Evolutionary conservation across 1,140 invertebrate genomes (phyloP), one percentile per base, ranked within the genome.

Genomic region (Heliconius nattereri): DNA sequence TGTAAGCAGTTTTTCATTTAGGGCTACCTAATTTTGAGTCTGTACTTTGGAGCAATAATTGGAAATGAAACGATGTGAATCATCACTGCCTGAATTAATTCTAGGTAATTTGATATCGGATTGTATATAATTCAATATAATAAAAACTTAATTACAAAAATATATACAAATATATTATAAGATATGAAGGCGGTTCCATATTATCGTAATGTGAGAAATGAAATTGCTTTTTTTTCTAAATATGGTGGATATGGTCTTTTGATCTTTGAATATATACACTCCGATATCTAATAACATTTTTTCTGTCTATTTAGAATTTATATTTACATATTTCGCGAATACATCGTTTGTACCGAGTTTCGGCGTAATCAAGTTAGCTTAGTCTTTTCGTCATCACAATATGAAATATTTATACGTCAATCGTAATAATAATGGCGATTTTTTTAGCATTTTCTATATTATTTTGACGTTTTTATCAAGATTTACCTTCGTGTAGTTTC

Each of bases 21-120:
- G 81, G 78, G 60, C 60, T 66, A 66, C 26, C 60, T 85, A 74
- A 85, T 88, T 88, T 89, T 81, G 82, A 89, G 80, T 85, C 81
- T 86, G 84, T 85, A 87, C 80, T 87, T 89, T 86, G 85, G 84
- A 93, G 90, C 90, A 93, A 93, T 93, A 93, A 92, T 89, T 83
- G 83, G 82, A 66, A 74, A 79, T 75, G 35, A 75, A 85, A 84
- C 80, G 73, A 83, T 80, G 84, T 85, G 83, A 86, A 84, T 81
- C 40, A 83, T 86, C 90, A 91, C 90, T 90, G 90, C 89, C 90
- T 90, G 84, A 85, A 85, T 78, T 81, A 81, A 81, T 83, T 83
- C 78, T 85, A 85, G 81, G 81, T 85, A 80, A 66, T 66, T 66
- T 29, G 60, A 29, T 16, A 66, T 66, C 13, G 60, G 60, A 66